Conservation (phyloP, 1,140 invertebrate species). For the Euschistus heros region DNA sequence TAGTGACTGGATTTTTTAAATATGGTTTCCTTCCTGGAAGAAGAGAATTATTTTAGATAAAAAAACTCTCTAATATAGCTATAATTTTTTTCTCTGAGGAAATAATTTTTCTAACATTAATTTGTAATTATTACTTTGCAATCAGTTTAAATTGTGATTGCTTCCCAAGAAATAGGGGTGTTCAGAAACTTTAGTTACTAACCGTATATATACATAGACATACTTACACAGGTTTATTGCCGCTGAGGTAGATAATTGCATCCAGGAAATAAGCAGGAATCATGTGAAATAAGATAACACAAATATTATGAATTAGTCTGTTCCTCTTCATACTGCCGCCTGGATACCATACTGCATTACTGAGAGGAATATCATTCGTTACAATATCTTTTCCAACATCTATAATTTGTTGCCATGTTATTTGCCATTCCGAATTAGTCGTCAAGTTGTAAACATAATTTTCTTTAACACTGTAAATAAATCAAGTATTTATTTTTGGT, state of each 20-base stretch:
- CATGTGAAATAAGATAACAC: slow-evolving; percentile 70
- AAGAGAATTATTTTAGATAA: too few relatives aligned
- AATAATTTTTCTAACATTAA: too few relatives aligned
- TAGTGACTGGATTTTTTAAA: not conserved
- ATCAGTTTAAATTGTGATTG: too few relatives aligned
- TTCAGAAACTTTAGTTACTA: too few relatives aligned
- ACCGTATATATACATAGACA: too few relatives aligned
- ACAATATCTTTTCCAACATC: slow-evolving; percentile 68
- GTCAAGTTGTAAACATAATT: slow-evolving; percentile 32
- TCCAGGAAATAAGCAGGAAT: slow-evolving; percentile 76
- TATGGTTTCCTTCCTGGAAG: not conserved
- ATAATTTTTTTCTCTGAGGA: too few relatives aligned
- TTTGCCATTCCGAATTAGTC: slow-evolving; percentile 47
- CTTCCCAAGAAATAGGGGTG: too few relatives aligned
- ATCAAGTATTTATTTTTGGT: not conserved
- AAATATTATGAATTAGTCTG: slow-evolving; percentile 61
- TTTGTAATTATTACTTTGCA: too few relatives aligned
- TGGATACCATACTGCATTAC: slow-evolving; percentile 76
- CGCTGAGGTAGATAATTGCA: slow-evolving; percentile 55
- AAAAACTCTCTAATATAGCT: too few relatives aligned
- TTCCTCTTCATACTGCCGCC: slow-evolving; percentile 79
- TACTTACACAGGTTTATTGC: slow-evolving; percentile 72
- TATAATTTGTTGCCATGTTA: slow-evolving; percentile 73
- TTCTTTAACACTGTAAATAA: slow-evolving; percentile 27
- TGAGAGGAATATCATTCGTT: slow-evolving; percentile 58